Evolutionary conservation across 2,797 vertebrate genomes (phyloP).

Genomic region (Atherinosoma microstoma): DNA sequence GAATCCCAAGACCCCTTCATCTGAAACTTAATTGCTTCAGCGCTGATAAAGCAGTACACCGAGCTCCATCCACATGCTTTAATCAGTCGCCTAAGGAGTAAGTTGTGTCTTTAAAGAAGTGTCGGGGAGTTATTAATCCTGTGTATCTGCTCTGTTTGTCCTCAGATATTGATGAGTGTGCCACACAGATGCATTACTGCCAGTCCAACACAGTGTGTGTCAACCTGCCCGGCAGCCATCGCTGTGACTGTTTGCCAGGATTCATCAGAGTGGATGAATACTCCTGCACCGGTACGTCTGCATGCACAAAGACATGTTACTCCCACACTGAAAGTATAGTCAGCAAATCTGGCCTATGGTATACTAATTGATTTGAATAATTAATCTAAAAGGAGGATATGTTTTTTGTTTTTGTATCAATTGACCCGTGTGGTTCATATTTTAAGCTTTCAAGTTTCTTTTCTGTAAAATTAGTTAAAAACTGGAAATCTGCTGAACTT

Average conservation of each 20-base stretch:
- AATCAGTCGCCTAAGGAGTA: neutral
- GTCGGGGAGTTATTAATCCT: conserved; percentile 19
- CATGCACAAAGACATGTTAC: conserved; percentile 7
- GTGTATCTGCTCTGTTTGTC: conserved; percentile 55
- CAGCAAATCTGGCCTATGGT: neutral
- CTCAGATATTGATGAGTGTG: conserved; percentile 95
- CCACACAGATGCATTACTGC: conserved; percentile 95
- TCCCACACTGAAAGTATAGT: neutral
- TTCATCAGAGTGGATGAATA: conserved; percentile 94
- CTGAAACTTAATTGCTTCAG: conserved; percentile 16
- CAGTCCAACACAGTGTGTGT: conserved; percentile 93
- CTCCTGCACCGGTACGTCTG: conserved; percentile 91
- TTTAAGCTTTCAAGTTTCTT: neutral
- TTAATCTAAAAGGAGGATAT: neutral
- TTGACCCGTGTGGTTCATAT: neutral
- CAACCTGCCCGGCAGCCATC: conserved; percentile 91
- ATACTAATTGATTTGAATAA: neutral
- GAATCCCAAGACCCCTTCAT: neutral
- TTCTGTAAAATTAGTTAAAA: neutral
- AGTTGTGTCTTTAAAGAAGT: conserved; percentile 12
- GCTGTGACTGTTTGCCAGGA: conserved; percentile 91
- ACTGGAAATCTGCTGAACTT: neutral
- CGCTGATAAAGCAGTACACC: neutral
- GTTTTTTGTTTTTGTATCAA: neutral
- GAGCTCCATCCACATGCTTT: conserved; percentile 7